Base-by-base conservation (phyloP, 2,797 vertebrate genomes). In the Pipistrellus kuhlii region DNA sequence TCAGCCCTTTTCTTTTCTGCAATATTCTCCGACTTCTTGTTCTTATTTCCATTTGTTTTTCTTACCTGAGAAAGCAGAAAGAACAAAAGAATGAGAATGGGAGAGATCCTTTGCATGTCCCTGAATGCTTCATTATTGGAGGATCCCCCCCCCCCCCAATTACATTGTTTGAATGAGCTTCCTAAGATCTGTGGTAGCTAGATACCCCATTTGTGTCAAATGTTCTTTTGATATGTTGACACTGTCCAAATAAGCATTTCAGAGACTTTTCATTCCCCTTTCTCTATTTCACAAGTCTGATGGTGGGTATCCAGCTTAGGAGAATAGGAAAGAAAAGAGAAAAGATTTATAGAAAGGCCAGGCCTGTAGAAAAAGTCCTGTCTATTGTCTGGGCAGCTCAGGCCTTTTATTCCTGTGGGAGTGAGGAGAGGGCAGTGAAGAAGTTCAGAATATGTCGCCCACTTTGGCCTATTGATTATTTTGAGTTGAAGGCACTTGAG, bases 101-200 rank as follows among this genome's bases (percentile, higher is more conserved):
- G 25, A 92, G 32, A 30, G 85, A 72, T 90, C 71, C 83, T 93
- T 77, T 94, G 84, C 85, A 88, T 92, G 53, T 90, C 88, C 75
- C 81, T 80, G 66, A 92, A 94, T 95, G 87, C 94, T 88, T 97
- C 93, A 96, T 92, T 93, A 90, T 93, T 91, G 92, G 90, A 95
- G 86, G 71, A 1, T 7, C 38, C 38, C 38, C 38, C 38, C 38
- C 38, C 38, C 38, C 38, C 38, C 38, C 38, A 6, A 86, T 84
- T 94, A 62, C 27, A 57, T 64, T 94, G 85, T 96, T 96, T 91
- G 83, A 96, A 94, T 94, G 90, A 95, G 85, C 85, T 85, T 93
- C 89, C 35, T 91, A 89, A 95, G 82, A 95, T 95, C 94, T 96
- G 57, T 84, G 71, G 92, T 80, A 95, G 94, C 95, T 76, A 88